Percentiles rank a stretch among this genome's conserved stretches.
phyloP scores from a whole-genome alignment of 1,140 invertebrate genomes.

The Drosophila bifasciata region DNA sequence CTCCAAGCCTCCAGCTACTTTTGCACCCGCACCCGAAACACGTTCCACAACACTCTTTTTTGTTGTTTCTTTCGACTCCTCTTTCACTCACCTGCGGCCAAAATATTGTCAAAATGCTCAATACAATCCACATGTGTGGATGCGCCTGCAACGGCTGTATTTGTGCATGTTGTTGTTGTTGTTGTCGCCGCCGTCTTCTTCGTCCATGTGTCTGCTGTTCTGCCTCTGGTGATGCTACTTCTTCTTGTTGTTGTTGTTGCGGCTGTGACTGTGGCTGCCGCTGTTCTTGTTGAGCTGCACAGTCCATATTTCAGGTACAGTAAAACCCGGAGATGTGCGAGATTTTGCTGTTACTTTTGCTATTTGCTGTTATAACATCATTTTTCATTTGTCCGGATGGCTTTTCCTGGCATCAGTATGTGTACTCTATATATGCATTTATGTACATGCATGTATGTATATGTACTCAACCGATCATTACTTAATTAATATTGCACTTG shows the following conservation, averaged over 20 bases:
- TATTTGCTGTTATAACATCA: conserved; percentile 31
- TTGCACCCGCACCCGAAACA: no score
- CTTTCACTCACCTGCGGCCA: conserved; percentile 63
- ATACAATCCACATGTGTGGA: conserved; percentile 47
- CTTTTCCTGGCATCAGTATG: no score
- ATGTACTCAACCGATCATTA: conserved; percentile 41
- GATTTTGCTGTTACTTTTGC: conserved; percentile 30
- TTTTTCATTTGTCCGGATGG: conserved; percentile 10
- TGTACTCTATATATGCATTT: conserved; percentile 12
- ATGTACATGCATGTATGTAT: conserved; percentile 11
- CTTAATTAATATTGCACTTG: conserved; percentile 74
- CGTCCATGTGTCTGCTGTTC: conserved; percentile 26
- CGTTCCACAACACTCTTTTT: background rate
- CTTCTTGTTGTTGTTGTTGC: conserved; percentile 22
- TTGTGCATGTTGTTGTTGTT: conserved; percentile 21
- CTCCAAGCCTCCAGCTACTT: no score
- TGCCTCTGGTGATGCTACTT: conserved; percentile 2
- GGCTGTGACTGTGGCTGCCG: conserved; percentile 13
- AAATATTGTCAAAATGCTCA: conserved; percentile 65
- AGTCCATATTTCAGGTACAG: conserved; percentile 61
- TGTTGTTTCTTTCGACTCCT: background rate
- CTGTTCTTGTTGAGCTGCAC: conserved; percentile 48
- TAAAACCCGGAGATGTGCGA: conserved; percentile 50
- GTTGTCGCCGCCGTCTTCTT: conserved; percentile 25
- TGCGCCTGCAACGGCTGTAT: conserved; percentile 22